These are phyloP conservation scores for Lymantria monacha DNA, from an alignment of 2,888 invertebrate species.

Conservation along the genomic window DNA sequence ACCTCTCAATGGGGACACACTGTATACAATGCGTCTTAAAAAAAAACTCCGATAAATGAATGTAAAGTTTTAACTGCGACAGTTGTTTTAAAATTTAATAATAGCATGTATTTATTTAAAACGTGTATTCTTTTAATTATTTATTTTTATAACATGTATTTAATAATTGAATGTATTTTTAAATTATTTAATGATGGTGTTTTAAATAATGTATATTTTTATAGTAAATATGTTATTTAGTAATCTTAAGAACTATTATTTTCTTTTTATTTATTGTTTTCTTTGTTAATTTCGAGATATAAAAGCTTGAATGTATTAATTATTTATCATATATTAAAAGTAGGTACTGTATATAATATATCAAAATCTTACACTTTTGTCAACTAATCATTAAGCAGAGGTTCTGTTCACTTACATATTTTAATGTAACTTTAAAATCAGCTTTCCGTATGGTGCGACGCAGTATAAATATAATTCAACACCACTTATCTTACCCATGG, in stretches of 20 bases:
- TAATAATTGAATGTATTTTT: neutral
- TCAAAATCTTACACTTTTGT: no score
- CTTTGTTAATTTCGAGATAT: no score
- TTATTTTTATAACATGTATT: neutral
- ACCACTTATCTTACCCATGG: no score
- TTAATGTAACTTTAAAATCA: no score
- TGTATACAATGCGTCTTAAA: slow-evolving; percentile 58
- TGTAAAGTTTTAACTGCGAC: slow-evolving; percentile 30
- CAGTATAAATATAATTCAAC: no score
- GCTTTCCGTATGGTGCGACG: no score
- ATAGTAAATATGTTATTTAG: neutral
- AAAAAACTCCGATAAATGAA: slow-evolving; percentile 52
- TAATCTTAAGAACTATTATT: neutral
- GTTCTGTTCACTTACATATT: no score
- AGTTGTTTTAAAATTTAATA: slow-evolving; percentile 24
- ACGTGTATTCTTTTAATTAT: neutral
- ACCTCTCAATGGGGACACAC: slow-evolving; percentile 59
- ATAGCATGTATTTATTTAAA: neutral
- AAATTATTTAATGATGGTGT: neutral
- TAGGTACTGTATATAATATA: no score
- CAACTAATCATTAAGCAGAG: no score
- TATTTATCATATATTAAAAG: neutral
- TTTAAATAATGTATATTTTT: neutral
- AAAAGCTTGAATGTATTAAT: neutral
- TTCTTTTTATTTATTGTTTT: no score